Base-by-base conservation (phyloP, 2,888 invertebrate genomes). In the Aproaerema taeniolella region DNA sequence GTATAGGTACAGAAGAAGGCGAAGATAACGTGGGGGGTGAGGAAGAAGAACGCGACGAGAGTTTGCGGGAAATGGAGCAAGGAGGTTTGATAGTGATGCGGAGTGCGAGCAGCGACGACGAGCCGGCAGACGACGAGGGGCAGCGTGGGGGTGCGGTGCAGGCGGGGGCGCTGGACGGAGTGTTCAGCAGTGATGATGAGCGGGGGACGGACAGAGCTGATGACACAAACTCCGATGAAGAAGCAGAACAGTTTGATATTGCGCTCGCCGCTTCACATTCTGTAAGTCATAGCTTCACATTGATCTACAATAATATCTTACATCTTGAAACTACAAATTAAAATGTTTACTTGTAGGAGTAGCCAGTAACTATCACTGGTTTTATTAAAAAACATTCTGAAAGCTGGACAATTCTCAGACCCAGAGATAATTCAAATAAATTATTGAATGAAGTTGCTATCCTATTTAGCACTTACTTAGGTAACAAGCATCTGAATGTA, bases 221-320 rank as follows among this genome's bases (percentile, higher is more conserved):
- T n/a, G n/a, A 20, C 7, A 20, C 43, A 1, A 52, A 54, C 1
- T 53, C 46, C 7, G 42, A 62, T 1, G 73, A 57, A 5, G 72
- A 67, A 33, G 64, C 53, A 45, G 62, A 71, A 39, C 61, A 59
- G 7, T 86, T 79, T 38, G 86, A 86, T 44, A 80, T 81, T 41
- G 54, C 73, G 0, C 59, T 86, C 8, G 66, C 86, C 2, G 79
- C 83, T 0, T 50, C 77, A 44, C 85, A 86, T 46, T 80, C 83
- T 3, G 85, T 85, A 10, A 58, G 67, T 60, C 43, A 20, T 3
- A 4, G 0, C 8, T 33, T 11, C n/a, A n/a, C n/a, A n/a, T n/a
- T n/a, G n/a, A n/a, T n/a, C n/a, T n/a, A n/a, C n/a, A n/a, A n/a
- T n/a, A n/a, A n/a, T n/a, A n/a, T n/a, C n/a, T n/a, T n/a, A n/a